phyloP scores from a whole-genome alignment of 2,113 vertebrate genomes.

The Macrotis lagotis region DNA sequence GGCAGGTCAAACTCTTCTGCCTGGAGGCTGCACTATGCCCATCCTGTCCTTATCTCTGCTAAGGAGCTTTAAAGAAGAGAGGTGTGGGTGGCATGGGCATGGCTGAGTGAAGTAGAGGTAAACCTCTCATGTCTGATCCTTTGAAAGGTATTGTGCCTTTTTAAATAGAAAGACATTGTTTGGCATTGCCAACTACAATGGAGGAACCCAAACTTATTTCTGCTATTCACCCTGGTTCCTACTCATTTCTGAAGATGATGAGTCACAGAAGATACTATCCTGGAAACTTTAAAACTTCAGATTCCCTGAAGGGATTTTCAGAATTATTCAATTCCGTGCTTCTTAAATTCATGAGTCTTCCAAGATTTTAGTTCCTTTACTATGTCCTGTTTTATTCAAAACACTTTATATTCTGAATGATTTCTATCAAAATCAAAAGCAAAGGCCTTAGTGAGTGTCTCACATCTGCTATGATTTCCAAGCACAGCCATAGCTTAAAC shows the following conservation, averaged over 20 bases:
- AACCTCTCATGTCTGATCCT: neutral
- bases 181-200: neutral
- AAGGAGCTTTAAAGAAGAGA: neutral
- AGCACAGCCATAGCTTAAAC: neutral
- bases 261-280: neutral
- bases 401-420: neutral
- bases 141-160: neutral
- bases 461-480: neutral
- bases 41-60: neutral
- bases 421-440: neutral
- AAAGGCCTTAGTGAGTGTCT: neutral
- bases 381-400: neutral
- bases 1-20: constrained; percentile 11
- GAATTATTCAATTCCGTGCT: neutral
- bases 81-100: neutral
- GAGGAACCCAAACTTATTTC: neutral
- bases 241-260: neutral
- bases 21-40: neutral
- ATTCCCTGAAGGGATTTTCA: neutral
- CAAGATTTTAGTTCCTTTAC: neutral
- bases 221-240: neutral
- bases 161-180: too few relatives aligned
- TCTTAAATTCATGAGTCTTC: neutral
- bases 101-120: neutral
- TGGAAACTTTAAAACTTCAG: neutral